phyloP scores from a whole-genome alignment of 2,797 vertebrate genomes.

The Simalia tracyae region DNA sequence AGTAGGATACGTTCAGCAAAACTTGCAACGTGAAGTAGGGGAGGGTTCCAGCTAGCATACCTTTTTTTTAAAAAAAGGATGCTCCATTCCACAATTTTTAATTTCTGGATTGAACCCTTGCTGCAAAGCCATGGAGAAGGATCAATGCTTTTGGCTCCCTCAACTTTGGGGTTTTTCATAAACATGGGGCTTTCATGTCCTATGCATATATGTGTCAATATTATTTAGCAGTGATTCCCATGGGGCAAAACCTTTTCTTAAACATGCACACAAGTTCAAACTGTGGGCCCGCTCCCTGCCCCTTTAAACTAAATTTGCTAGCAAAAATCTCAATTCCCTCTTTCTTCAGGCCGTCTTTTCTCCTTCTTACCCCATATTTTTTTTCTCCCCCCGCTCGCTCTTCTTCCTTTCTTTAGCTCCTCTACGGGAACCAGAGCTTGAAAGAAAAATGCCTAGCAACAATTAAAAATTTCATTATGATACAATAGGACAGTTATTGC shows the following conservation, averaged over 20 bases:
- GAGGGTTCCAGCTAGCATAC: not conserved
- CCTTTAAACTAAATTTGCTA: not conserved
- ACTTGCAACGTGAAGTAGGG: not conserved
- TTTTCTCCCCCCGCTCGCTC: not conserved
- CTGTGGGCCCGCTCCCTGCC: too few species aligned
- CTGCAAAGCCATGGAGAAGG: not conserved
- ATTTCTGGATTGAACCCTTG: not conserved
- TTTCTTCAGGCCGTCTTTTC: not conserved
- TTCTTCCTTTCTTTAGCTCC: not conserved
- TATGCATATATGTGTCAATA: not conserved
- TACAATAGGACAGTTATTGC: slow-evolving; percentile 59
- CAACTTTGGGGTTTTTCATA: not conserved
- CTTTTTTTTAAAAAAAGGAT: not conserved
- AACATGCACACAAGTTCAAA: not conserved
- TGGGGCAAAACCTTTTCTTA: not conserved
- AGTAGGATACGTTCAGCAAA: not conserved
- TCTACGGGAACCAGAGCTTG: not conserved
- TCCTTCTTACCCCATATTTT: not conserved
- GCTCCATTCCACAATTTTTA: not conserved
- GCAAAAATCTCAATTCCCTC: not conserved
- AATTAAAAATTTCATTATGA: slow-evolving; percentile 71
- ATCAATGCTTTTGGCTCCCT: not conserved
- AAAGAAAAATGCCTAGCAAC: slow-evolving; percentile 64
- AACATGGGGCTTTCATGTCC: not conserved
- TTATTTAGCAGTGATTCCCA: not conserved